Base-by-base conservation (phyloP, 2,888 invertebrate species). In the Proisotoma minuta region DNA sequence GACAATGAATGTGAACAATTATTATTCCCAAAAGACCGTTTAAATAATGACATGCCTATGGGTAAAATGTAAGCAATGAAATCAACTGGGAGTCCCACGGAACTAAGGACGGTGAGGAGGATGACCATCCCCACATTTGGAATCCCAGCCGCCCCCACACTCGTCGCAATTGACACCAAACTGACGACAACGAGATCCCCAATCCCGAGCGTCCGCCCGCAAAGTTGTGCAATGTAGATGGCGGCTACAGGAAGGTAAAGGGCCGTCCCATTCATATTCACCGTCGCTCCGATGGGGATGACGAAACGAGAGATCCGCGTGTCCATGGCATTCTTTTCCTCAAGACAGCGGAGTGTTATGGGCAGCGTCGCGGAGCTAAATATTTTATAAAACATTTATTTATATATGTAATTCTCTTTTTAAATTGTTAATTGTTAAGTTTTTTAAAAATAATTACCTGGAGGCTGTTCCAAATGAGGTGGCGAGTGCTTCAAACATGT, bases 391-490 rank as follows among this genome's bases (percentile, higher is more conserved):
- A n/a, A n/a, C n/a, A n/a, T n/a, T n/a, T n/a, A n/a, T n/a, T n/a
- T n/a, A n/a, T n/a, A n/a, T n/a, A n/a, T n/a, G n/a, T n/a, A n/a
- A n/a, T n/a, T 10, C 23, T 22, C 10, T 22, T 12, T 8, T 34
- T 34, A 10, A 34, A 15, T 34, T 10, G 34, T 34, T 34, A 34
- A 34, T 34, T 34, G 34, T 34, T 34, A 34, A 34, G 34, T 34
- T 10, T 10, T 8, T 34, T 12, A 34, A 34, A 34, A 34, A 12
- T 34, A 12, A 15, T 72, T 77, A 83, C 86, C 89, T 89, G 27
- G 95, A 95, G 26, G 94, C 91, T 28, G 96, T 96, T 73, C 94
- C 96, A 77, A 96, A 96, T 43, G 95, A 96, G 1, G 95, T 96
- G 2, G 91, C 89, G 79, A 94, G 81, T 18, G 95, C 95, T 75